A percentile compares a stretch with the other conserved stretches of the same genome.
phyloP scores from a whole-genome alignment of 2,113 vertebrate genomes.

The Channa maculata region DNA sequence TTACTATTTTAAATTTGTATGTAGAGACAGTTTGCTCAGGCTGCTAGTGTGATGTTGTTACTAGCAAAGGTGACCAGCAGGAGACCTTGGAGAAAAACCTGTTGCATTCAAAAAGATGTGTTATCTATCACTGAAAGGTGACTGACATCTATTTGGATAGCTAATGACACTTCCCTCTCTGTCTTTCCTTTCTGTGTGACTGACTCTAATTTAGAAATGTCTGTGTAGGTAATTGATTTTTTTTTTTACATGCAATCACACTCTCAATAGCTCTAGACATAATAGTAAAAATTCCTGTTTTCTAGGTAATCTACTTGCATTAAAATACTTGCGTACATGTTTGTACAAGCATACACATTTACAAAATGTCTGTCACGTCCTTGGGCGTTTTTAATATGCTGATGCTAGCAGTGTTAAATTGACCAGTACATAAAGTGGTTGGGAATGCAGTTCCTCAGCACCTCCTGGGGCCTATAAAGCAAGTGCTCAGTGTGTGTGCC shows the following conservation, averaged over 20 bases:
- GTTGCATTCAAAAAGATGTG: not conserved
- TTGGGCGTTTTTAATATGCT: conserved; percentile 73
- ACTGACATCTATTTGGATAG: not conserved
- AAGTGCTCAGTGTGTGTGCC: conserved; percentile 3
- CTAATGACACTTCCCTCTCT: not conserved
- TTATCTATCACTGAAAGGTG: not conserved
- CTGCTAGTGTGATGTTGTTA: too few species aligned
- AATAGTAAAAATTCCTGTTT: conserved; percentile 22
- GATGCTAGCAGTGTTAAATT: conserved; percentile 73
- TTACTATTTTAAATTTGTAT: not conserved
- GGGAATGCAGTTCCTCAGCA: conserved; percentile 60
- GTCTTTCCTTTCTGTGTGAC: conserved; percentile 16
- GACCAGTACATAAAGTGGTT: conserved; percentile 67
- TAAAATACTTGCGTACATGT: conserved; percentile 9
- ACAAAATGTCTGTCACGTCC: conserved; percentile 33
- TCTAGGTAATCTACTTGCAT: conserved; percentile 25
- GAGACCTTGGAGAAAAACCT: not conserved
- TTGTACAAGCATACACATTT: conserved; percentile 1
- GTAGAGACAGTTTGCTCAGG: too few species aligned
- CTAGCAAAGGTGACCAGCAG: not conserved
- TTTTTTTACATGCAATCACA: conserved; percentile 21
- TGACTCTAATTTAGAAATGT: conserved; percentile 24
- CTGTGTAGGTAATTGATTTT: conserved; percentile 30
- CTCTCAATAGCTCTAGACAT: conserved; percentile 44
- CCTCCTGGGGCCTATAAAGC: conserved; percentile 54